These are phyloP conservation scores for Polymixis flavicincta DNA, from an alignment of 2,888 invertebrate genomes.

Conservation along the genomic window DNA sequence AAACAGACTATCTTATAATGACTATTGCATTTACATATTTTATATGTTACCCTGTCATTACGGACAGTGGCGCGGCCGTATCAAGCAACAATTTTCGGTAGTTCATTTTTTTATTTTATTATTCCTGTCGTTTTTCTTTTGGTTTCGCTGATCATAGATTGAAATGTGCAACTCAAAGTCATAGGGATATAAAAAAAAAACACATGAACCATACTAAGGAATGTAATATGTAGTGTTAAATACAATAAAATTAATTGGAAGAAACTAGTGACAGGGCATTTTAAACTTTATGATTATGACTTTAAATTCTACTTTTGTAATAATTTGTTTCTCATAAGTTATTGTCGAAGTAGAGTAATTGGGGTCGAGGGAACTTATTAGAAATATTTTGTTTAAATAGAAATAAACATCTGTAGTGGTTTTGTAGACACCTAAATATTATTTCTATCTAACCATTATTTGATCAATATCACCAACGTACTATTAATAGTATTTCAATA, in stretches of 20 bases:
- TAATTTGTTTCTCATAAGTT: constrained; percentile 13
- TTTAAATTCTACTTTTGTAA: constrained; percentile 29
- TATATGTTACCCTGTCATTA: not conserved
- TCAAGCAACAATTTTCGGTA: not conserved
- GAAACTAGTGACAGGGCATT: constrained; percentile 5
- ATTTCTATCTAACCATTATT: constrained; percentile 13
- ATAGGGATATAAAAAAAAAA: constrained; percentile 24
- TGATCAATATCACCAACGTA: constrained; percentile 1
- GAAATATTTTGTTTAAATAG: not conserved
- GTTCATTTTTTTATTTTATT: no score
- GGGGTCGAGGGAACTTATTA: not conserved
- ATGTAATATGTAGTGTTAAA: constrained; percentile 29
- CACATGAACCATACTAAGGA: constrained; percentile 22
- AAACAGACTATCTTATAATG: not conserved
- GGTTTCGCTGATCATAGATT: constrained; percentile 1
- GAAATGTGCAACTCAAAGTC: not conserved
- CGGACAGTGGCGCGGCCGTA: constrained; percentile 3
- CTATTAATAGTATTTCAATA: not conserved
- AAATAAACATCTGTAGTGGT: not conserved
- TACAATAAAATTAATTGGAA: constrained; percentile 33
- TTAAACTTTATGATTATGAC: not conserved
- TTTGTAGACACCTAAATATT: not conserved
- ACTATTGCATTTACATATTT: not conserved
- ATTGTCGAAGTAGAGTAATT: constrained; percentile 35
- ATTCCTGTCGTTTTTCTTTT: no score